Base-by-base conservation (phyloP, 2,888 invertebrate genomes). In the Dicycla oo region DNA sequence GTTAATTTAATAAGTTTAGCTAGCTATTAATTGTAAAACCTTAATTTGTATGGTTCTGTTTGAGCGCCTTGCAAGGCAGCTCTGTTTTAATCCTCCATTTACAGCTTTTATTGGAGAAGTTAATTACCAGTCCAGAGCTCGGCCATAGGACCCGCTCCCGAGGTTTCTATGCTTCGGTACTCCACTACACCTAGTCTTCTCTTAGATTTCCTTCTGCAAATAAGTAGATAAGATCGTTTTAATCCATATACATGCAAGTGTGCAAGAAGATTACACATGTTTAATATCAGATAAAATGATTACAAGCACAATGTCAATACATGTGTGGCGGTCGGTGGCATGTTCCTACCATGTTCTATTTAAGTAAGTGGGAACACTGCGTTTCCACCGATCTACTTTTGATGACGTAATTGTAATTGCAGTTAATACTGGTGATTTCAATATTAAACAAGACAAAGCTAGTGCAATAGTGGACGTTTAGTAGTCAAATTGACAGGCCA, bases 251-350 rank as follows among this genome's bases (percentile, higher is more conserved):
- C 51, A 74, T 34, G 23, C 69, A 53, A 53, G 13, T 34, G 10
- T 45, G 45, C 43, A 34, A 20, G 38, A 23, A 69, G 74, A 69
- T 74, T 69, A 69, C 51, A n/a, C 13, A 6, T 69, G 20, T 69
- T 34, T 77, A 40, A 30, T 54, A 69, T 38, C 40, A 60, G 79
- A 75, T 78, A 71, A 69, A 26, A 49, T 54, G 10, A 43, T 45
- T 45, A 18, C n/a, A 40, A 30, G 26, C 68, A 30, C 45, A 43
- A n/a, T 56, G 61, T 75, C 20, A 78, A 72, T 45, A 72, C n/a
- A 4, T 45, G 47, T 15, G 13, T 67, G 15, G 0, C 30, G 45
- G 51, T 40, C 43, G 7, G 18, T 26, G 49, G 4, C 20, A n/a
- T 38, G n/a, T 18, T 30, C 18, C 18, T 26, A 45, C 30, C 51